A percentile compares a stretch with the other conserved stretches of the same genome.
phyloP scores from a whole-genome alignment of 2,113 vertebrate species.

The Archocentrus centrarchus region DNA sequence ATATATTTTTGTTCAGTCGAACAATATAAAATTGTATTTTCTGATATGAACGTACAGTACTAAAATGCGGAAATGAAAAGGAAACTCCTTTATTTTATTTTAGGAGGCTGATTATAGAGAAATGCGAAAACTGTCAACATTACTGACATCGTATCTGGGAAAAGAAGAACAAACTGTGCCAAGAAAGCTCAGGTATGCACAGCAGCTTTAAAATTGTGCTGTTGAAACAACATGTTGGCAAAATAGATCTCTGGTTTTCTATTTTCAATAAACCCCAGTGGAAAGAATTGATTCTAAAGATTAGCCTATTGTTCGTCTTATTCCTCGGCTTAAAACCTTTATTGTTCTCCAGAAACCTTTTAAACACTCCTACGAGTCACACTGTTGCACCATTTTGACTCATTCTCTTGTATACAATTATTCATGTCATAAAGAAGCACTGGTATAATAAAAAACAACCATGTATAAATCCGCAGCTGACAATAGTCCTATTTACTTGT shows the following conservation, averaged over 20 bases:
- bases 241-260: neutral
- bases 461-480: conserved; percentile 2
- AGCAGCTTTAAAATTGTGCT: neutral
- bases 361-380: neutral
- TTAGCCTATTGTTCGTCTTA: neutral
- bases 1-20: neutral
- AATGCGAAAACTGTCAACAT: neutral
- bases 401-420: neutral
- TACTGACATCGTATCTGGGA: neutral
- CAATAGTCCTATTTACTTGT: neutral
- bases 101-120: neutral
- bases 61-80: neutral
- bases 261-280: neutral
- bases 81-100: neutral
- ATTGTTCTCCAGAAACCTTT: neutral
- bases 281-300: neutral
- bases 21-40: neutral
- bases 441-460: neutral
- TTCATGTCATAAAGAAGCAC: neutral
- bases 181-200: neutral
- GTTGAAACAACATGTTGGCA: neutral
- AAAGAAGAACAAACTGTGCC: neutral
- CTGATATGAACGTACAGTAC: neutral
- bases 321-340: neutral
- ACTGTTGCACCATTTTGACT: neutral